Evolutionary conservation across 2,797 vertebrate species (phyloP).

Genomic region (Dermochelys coriacea): DNA sequence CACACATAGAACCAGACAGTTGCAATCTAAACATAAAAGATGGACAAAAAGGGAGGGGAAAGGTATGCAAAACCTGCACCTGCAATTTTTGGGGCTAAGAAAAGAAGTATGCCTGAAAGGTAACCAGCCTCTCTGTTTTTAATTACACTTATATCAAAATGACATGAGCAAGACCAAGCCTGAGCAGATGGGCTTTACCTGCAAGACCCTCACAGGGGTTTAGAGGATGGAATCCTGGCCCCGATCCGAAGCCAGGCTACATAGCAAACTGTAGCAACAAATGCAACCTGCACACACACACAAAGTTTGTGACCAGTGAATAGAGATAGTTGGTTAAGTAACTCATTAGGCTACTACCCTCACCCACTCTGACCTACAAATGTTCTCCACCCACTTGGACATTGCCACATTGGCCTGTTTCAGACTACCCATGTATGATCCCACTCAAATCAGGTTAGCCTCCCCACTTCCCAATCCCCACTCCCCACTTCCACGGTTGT

Average conservation of each 20-base stretch:
- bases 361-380: accelerated
- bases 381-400: background rate
- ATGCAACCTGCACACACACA: background rate
- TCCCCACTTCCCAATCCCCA: background rate
- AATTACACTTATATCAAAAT: accelerated
- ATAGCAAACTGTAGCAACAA: background rate
- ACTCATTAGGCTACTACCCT: accelerated
- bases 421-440: accelerated
- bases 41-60: background rate
- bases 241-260: accelerated
- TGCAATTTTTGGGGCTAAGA: background rate
- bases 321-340: background rate
- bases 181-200: background rate
- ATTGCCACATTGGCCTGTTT: accelerated
- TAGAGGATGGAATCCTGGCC: background rate
- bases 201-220: background rate
- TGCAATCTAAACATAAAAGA: background rate
- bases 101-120: accelerated
- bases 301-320: background rate
- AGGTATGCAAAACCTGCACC: background rate
- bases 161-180: accelerated
- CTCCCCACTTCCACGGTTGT: accelerated
- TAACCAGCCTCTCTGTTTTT: background rate
- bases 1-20: background rate
- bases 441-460: background rate